Base-by-base conservation (phyloP, 2,888 invertebrate species). In the Melangyna quadrimaculata region DNA sequence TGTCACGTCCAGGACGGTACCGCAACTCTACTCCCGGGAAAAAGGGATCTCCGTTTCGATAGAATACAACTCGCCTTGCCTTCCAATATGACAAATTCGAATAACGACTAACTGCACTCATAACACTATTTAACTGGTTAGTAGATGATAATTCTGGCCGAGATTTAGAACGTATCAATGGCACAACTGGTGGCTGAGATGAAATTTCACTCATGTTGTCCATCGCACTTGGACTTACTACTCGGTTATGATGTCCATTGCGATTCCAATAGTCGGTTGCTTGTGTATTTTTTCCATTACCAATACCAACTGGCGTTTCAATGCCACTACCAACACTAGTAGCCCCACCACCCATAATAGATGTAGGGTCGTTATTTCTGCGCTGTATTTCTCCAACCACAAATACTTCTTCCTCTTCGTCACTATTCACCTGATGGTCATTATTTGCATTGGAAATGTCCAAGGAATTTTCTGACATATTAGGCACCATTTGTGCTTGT, bases 21-120 rank as follows among this genome's bases (percentile, higher is more conserved):
- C 96, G 94, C 90, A 96, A 95, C 91, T 97, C 97, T 43, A 97
- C 95, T 0, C 98, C 98, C 17, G 97, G 97, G 90, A 96, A 97
- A 90, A 97, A 97, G 0, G 97, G 96, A 91, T 98, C 98, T 3
- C 98, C 98, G 94, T 98, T 98, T 91, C 97, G 95, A 93, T 96
- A 98, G 92, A 98, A 98, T 1, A 96, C 95, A 78, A 98, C 96
- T 69, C 97, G 93, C 79, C 97, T 93, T 0, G 97, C 97, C 89
- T 96, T 95, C 97, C 97, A 97, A 90, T 96, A 97, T 87, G 96
- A 96, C 69, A 97, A 94, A 91, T 97, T 96, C 87, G 95, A 95
- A 92, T 96, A 97, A 88, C 95, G 92, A 90, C 93, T 93, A 63
- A 90, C 93, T 88, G 94, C 94, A 92, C 94, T 91, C 92, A 93